Base-by-base conservation (phyloP, 2,888 invertebrate genomes). In the Doris montereyensis region DNA sequence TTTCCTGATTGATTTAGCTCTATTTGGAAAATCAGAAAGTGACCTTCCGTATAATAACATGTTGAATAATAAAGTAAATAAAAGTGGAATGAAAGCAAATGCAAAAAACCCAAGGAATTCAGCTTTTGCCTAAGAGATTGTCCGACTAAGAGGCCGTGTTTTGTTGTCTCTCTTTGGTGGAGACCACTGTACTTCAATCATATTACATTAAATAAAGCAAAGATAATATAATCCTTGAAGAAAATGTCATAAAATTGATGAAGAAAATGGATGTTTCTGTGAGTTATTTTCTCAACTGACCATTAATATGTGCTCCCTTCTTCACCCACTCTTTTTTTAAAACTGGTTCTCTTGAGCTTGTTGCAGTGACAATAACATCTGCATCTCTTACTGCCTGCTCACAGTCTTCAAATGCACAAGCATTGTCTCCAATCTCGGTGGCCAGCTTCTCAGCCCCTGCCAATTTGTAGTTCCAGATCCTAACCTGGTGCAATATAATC, bases 361-460 rank as follows among this genome's bases (percentile, higher is more conserved):
- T 94, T 0, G 93, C 93, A 1, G 94, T 94, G 52, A 94, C 93
- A 79, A 95, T 93, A 32, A 95, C 92, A 90, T 95, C 94, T 0
- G 94, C 94, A 81, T 92, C 90, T 60, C 86, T 86, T 0, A 94
- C 93, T 73, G 94, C 94, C 30, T 92, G 92, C 28, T 74, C 21
- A 0, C 60, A 78, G 75, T 92, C 88, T 0, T 91, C 90, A 35
- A 88, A 91, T 77, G 87, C 84, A 77, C 85, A 90, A 62, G 81
- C 82, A 28, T 84, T 87, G 8, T 82, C 81, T n/a, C 84, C 85
- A 10, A 92, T 86, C 70, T 91, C 89, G 24, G 82, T 81, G n/a
- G 89, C 90, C 35, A 92, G 84, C 24, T 85, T 86, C 80, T 88
- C 82, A 2, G 91, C 92, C 84, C 87, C 89, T 24, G 83, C 85